Percentiles rank a stretch among this genome's conserved stretches.
phyloP scores from a whole-genome alignment of 2,888 invertebrate genomes.

The Parnassius orleans region DNA sequence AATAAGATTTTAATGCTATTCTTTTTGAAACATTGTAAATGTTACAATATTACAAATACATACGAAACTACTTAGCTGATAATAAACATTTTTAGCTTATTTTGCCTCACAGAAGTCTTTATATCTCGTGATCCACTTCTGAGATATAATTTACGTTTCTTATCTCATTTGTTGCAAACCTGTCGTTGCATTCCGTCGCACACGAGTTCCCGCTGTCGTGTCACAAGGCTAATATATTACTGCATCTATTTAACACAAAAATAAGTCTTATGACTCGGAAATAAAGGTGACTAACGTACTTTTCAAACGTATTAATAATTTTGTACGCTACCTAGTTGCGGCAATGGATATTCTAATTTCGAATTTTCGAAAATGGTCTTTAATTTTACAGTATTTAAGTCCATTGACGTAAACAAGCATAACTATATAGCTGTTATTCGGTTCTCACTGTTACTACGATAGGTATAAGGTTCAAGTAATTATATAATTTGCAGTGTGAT shows the following conservation, averaged over 20 bases:
- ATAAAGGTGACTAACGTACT: slow-evolving; percentile 21
- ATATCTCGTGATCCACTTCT: neutral
- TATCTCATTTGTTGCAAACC: slow-evolving; percentile 23
- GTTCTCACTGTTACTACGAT: neutral
- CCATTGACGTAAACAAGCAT: slow-evolving; percentile 13
- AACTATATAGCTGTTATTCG: neutral
- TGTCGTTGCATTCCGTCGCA: slow-evolving; percentile 72
- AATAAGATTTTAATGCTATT: no score
- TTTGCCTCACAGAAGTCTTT: neutral
- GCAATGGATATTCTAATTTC: slow-evolving; percentile 27
- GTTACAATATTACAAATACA: no score
- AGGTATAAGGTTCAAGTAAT: slow-evolving; percentile 4
- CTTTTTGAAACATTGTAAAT: no score
- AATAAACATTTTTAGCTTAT: no score
- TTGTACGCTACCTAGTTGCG: slow-evolving; percentile 17
- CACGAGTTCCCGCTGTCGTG: slow-evolving; percentile 64
- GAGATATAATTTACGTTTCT: slow-evolving; percentile 12
- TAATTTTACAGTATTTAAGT: slow-evolving; percentile 24
- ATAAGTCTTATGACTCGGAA: neutral
- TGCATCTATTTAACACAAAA: neutral
- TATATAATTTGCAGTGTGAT: neutral
- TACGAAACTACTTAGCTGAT: no score
- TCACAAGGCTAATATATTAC: slow-evolving; percentile 13
- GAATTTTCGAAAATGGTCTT: slow-evolving; percentile 26
- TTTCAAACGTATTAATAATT: slow-evolving; percentile 13